A percentile compares a stretch with the other conserved stretches of the same genome.
These are phyloP conservation scores for Sebastes matsubarae DNA, from an alignment of 2,797 vertebrate genomes.

Conservation along the genomic window DNA sequence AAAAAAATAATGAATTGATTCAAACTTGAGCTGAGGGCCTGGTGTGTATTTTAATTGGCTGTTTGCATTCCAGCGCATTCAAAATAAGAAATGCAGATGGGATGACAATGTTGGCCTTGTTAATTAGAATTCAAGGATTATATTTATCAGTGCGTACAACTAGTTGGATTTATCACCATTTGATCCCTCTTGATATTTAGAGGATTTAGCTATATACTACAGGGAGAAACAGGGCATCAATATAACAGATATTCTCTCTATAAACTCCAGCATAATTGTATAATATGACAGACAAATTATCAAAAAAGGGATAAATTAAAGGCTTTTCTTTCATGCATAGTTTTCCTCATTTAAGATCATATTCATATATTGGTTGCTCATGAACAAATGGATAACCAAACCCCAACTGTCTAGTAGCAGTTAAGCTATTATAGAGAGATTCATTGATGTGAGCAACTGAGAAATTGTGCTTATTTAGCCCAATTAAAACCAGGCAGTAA, in stretches of 20 bases:
- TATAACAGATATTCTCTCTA: not conserved
- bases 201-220: not conserved
- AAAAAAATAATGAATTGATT: constrained; percentile 65
- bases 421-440: not conserved
- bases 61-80: constrained; percentile 42
- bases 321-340: not conserved
- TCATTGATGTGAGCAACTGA: not conserved
- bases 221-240: not conserved
- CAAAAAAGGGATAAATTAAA: not conserved
- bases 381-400: not conserved
- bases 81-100: constrained; percentile 48
- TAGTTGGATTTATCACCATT: not conserved
- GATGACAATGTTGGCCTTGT: constrained; percentile 16
- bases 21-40: constrained; percentile 25
- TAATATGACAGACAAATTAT: not conserved
- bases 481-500: not conserved
- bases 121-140: not conserved
- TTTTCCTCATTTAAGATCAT: not conserved
- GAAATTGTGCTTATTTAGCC: not conserved
- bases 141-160: not conserved
- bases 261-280: not conserved
- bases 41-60: constrained; percentile 71
- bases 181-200: not conserved
- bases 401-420: not conserved
- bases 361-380: not conserved